These are phyloP conservation scores for Limnothrissa miodon DNA, from an alignment of 2,113 vertebrate species.

Conservation along the genomic window DNA sequence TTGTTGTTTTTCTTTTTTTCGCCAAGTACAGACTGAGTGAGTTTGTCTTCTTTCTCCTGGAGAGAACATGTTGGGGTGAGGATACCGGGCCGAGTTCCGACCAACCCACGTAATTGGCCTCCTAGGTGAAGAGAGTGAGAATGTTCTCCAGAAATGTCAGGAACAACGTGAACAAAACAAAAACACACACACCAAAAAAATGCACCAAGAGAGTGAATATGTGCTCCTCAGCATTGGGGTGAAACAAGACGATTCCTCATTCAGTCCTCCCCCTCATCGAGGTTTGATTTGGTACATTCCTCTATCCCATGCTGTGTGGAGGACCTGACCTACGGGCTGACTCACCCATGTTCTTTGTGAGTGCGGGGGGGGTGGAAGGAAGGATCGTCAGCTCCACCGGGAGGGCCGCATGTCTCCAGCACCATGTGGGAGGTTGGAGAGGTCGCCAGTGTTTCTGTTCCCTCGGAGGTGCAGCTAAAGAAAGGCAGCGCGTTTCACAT, in stretches of 20 bases:
- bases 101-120: constrained; percentile 19
- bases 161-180: neutral
- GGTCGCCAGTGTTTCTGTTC: constrained; percentile 2
- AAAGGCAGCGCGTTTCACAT: neutral
- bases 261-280: neutral
- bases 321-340: neutral
- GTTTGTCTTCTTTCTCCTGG: neutral
- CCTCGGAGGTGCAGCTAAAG: constrained; percentile 28
- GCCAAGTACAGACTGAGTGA: neutral
- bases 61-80: too few species aligned
- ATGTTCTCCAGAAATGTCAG: neutral
- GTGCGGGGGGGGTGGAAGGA: neutral
- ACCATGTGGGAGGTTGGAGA: constrained; percentile 12
- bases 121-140: neutral
- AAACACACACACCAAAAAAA: neutral
- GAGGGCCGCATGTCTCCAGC: constrained; percentile 18
- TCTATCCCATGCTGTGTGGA: neutral
- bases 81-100: neutral
- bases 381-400: neutral
- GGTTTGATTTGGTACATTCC: neutral
- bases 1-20: neutral
- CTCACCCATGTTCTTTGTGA: neutral
- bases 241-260: neutral
- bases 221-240: neutral
- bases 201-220: neutral